Evolutionary conservation across 2,888 invertebrate species (phyloP), one percentile per base, ranked within the genome.

Genomic region (Scaeva pyrastri): DNA sequence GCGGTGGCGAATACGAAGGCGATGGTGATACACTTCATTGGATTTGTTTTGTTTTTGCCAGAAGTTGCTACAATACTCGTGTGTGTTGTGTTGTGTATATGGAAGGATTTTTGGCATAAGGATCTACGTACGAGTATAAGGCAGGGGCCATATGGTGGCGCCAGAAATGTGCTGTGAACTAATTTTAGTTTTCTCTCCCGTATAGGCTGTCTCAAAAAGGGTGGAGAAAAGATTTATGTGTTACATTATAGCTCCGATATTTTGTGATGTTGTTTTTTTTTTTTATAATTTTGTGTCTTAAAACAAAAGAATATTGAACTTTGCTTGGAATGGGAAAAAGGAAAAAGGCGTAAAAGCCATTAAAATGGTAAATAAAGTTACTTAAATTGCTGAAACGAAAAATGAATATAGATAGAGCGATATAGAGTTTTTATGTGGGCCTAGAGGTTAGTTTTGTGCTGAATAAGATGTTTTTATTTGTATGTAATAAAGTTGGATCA

Each of bases 11-110:
- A 7, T 5, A 5, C 56, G 55, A 31, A 7, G 31, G 1, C 56
- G 55, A 72, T 84, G 66, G 81, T 55, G 73, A 86, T 73, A 77
- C 39, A 76, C 62, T 81, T 86, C 81, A 81, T 68, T 72, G 80
- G 50, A 23, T 85, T 26, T 64, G 64, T 66, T 84, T 84, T 80
- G 55, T 80, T 79, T 55, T 64, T 56, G 56, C 70, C 68, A 50
- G 52, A 21, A 68, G 50, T 36, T 68, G 21, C 68, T 23, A 68
- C 66, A 68, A 52, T 52, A 52, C n/a, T n/a, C n/a, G 2, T 3
- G 31, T 31, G 31, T 31, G 31, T 1, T 3, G 31, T 5, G 8
- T 0, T 31, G 31, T 5, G 31, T 31, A 26, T 26, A 31, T 31
- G 31, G 31, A 31, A 31, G 5, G 5, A 43, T 1, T 48, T 52